phyloP scores from a whole-genome alignment of 1,140 invertebrate genomes.

The Ceratitis capitata region DNA sequence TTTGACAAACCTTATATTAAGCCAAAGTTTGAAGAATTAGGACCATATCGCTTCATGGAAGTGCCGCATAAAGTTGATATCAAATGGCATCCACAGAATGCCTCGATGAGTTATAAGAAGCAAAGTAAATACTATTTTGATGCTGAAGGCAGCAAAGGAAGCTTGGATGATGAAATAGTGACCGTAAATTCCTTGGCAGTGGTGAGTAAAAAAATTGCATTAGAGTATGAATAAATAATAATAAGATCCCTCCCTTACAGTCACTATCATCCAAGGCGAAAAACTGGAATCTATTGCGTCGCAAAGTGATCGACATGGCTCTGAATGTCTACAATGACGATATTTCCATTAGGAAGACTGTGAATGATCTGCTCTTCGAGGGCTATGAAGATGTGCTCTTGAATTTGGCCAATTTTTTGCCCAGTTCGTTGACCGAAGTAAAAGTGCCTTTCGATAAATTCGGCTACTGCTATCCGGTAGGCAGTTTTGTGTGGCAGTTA shows the following conservation, averaged over 20 bases:
- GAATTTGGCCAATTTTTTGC: conserved; percentile 70
- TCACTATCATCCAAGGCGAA: conserved; percentile 72
- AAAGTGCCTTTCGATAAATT: conserved; percentile 76
- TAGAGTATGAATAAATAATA: background rate
- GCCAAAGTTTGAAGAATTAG: conserved; percentile 74
- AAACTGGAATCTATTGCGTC: conserved; percentile 68
- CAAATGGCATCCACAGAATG: conserved; percentile 76
- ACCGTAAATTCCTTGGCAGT: conserved; percentile 83
- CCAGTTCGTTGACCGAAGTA: conserved; percentile 54
- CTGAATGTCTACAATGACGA: conserved; percentile 67
- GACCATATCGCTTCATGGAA: conserved; percentile 80
- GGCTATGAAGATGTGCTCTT: conserved; percentile 79
- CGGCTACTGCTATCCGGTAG: conserved; percentile 83
- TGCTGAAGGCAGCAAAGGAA: conserved; percentile 75
- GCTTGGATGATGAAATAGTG: conserved; percentile 76
- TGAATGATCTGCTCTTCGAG: conserved; percentile 77
- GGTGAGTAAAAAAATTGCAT: conserved; percentile 67
- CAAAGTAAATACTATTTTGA: conserved; percentile 78
- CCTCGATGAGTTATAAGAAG: conserved; percentile 83
- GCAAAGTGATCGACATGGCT: conserved; percentile 69
- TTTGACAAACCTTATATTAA: conserved; percentile 68
- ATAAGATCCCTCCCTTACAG: conserved; percentile 69
- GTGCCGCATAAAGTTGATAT: conserved; percentile 74
- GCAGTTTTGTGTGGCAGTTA: background rate
- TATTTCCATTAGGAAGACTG: conserved; percentile 72